These are phyloP conservation scores for Xylocopa sonorina DNA, from an alignment of 1,140 invertebrate species.

Conservation along the genomic window DNA sequence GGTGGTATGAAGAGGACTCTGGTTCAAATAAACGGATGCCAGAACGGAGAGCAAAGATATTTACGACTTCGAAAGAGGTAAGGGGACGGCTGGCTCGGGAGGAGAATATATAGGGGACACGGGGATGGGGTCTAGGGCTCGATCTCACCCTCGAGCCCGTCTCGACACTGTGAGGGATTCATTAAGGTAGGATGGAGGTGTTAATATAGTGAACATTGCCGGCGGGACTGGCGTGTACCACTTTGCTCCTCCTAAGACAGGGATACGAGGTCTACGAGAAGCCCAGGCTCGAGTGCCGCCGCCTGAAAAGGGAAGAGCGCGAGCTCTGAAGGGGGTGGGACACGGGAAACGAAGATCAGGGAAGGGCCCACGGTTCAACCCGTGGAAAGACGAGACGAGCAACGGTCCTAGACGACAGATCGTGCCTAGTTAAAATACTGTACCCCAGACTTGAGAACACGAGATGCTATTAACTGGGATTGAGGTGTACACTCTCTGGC, in stretches of 20 bases:
- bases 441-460: slow-evolving; percentile 16
- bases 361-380: slow-evolving; percentile 23
- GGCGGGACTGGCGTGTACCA: slow-evolving; percentile 62
- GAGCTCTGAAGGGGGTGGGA: slow-evolving; percentile 17
- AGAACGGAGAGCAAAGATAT: slow-evolving; percentile 48
- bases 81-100: slow-evolving; percentile 7
- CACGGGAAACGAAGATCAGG: slow-evolving; percentile 33
- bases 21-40: slow-evolving; percentile 36
- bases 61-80: slow-evolving; percentile 63
- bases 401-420: slow-evolving; percentile 57
- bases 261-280: slow-evolving; percentile 56
- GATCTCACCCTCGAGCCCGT: slow-evolving; percentile 54
- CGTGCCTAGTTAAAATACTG: slow-evolving; percentile 74
- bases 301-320: slow-evolving; percentile 3
- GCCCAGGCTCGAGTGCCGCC: slow-evolving; percentile 8
- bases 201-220: slow-evolving; percentile 78
- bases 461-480: slow-evolving; percentile 75
- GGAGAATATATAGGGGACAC: slow-evolving; percentile 15
- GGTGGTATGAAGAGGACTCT: background rate
- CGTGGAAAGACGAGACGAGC: slow-evolving; percentile 18
- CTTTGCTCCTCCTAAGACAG: slow-evolving; percentile 68
- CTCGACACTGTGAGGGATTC: slow-evolving; percentile 71
- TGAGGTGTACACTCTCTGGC: slow-evolving; percentile 50
- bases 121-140: background rate
- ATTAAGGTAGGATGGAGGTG: slow-evolving; percentile 77